Conservation (phyloP, 2,797 vertebrate genomes). For the Poeciliopsis infans region DNA sequence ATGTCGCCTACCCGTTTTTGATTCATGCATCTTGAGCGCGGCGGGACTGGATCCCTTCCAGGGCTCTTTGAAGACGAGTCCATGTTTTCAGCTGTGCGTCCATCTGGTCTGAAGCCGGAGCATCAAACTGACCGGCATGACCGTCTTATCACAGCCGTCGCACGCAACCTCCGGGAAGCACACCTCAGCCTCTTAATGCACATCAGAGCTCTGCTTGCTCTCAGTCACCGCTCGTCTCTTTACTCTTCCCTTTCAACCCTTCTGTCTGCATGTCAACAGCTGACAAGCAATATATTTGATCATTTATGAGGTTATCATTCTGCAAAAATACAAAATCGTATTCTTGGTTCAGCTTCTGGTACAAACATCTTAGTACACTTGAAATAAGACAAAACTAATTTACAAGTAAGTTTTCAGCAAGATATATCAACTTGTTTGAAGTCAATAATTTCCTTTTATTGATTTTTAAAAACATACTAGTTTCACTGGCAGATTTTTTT, state of each 20-base stretch:
- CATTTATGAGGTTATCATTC: background rate
- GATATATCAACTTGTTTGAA: too few relatives aligned
- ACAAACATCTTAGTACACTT: too few relatives aligned
- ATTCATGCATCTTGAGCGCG: constrained; percentile 44
- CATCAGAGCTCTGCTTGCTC: constrained; percentile 47
- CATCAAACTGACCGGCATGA: constrained; percentile 47
- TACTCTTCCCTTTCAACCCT: constrained; percentile 18
- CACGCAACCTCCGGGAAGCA: constrained; percentile 63
- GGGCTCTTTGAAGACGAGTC: constrained; percentile 64
- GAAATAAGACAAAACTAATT: too few relatives aligned
- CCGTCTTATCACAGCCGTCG: constrained; percentile 46
- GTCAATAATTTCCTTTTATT: too few relatives aligned
- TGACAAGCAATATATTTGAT: constrained; percentile 39
- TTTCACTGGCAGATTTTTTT: too few relatives aligned
- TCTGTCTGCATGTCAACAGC: constrained; percentile 21
- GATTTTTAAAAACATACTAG: too few relatives aligned
- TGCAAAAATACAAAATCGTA: too few relatives aligned
- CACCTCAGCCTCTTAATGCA: constrained; percentile 59
- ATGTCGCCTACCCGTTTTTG: constrained; percentile 31
- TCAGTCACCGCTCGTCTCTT: background rate
- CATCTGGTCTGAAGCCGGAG: constrained; percentile 53
- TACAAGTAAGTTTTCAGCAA: too few relatives aligned
- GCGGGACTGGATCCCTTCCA: constrained; percentile 56
- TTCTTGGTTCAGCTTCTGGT: too few relatives aligned
- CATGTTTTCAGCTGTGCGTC: constrained; percentile 39